Evolutionary conservation across 2,113 vertebrate genomes (phyloP).

Genomic region (Aptenodytes patagonicus): DNA sequence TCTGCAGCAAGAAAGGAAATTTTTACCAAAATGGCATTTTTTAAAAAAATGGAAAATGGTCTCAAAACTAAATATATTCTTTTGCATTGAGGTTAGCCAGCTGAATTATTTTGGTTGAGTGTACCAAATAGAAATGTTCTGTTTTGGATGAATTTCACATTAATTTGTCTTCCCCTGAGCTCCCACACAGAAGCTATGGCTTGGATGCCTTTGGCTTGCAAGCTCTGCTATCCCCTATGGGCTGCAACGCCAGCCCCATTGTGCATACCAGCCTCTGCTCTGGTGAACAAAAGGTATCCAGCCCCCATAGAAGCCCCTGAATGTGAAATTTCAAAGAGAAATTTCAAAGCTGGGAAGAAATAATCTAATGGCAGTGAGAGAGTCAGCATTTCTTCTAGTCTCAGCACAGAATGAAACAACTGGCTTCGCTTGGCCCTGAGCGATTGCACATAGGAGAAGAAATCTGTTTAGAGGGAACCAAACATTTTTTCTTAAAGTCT

Average conservation of each 20-base stretch:
- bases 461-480: background rate
- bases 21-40: background rate
- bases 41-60: background rate
- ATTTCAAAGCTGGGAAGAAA: background rate
- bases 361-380: background rate
- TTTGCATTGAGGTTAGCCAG: background rate
- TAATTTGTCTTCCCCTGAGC: background rate
- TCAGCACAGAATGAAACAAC: background rate
- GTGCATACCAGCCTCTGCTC: background rate
- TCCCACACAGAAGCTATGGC: background rate
- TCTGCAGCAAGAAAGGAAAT: background rate
- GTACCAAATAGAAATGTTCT: background rate
- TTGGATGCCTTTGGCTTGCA: background rate
- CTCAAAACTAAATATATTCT: background rate
- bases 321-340: background rate
- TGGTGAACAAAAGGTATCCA: background rate
- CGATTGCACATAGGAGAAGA: background rate
- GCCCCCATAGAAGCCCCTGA: background rate
- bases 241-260: background rate
- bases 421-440: background rate
- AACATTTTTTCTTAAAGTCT: background rate
- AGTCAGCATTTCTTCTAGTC: background rate
- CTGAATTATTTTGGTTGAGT: background rate
- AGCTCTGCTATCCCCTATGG: background rate
- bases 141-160: background rate